A percentile compares a stretch with the other conserved stretches of the same genome.
Evolutionary conservation across 2,113 vertebrate genomes (phyloP).

Genomic region (Tragulus kanchil): DNA sequence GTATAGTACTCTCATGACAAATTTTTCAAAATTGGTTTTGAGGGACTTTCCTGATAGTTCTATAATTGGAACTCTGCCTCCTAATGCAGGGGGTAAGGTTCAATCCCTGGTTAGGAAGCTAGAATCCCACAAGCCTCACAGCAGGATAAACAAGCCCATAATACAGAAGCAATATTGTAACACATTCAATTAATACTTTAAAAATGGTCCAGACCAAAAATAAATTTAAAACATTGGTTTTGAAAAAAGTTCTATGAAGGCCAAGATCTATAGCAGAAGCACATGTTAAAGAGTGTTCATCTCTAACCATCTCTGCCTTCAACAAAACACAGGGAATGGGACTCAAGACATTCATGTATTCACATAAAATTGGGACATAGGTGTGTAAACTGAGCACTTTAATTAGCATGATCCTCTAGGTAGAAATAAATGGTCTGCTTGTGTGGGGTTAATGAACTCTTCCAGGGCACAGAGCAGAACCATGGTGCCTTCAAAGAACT

Average conservation of each 20-base stretch:
- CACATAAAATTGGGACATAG: slow-evolving; percentile 51
- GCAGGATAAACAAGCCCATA: neutral
- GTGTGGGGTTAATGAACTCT: slow-evolving; percentile 68
- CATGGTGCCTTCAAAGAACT: slow-evolving; percentile 26
- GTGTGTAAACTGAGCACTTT: slow-evolving; percentile 60
- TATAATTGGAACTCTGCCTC: neutral
- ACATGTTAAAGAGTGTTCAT: neutral
- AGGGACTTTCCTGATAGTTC: neutral
- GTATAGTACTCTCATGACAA: neutral
- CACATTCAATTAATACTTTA: neutral
- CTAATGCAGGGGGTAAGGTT: neutral
- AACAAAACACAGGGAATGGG: slow-evolving; percentile 33
- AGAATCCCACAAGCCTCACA: neutral
- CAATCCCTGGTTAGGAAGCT: neutral
- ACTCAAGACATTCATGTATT: slow-evolving; percentile 51
- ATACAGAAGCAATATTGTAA: neutral
- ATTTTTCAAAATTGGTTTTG: neutral
- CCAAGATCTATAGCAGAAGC: neutral
- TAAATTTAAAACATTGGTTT: neutral
- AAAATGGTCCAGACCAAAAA: neutral
- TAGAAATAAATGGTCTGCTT: slow-evolving; percentile 59
- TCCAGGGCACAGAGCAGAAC: slow-evolving; percentile 24
- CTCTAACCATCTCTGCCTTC: neutral
- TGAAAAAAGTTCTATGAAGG: neutral
- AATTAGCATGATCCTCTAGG: slow-evolving; percentile 57